These are phyloP conservation scores for Drosophila glabriapex DNA, from an alignment of 2,888 invertebrate species.

Conservation along the genomic window DNA sequence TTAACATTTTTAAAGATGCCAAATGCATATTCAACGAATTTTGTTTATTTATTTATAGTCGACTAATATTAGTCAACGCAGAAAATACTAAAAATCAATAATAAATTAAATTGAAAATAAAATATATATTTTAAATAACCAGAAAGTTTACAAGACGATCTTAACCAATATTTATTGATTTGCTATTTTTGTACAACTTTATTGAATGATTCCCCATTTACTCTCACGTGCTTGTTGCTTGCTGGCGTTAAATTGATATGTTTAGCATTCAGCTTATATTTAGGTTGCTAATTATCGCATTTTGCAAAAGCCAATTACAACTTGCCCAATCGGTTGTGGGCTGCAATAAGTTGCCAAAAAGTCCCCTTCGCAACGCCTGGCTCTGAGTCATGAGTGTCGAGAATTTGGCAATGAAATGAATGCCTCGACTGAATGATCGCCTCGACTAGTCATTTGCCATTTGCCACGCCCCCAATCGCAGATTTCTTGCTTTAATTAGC, in stretches of 20 bases:
- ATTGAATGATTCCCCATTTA: background rate
- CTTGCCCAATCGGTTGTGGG: constrained; percentile 47
- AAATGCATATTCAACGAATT: background rate
- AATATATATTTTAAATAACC: background rate
- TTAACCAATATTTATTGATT: background rate
- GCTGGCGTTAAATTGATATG: constrained; percentile 12
- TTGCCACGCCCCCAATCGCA: constrained; percentile 61
- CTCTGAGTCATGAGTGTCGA: constrained; percentile 66
- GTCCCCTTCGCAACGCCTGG: constrained; percentile 55
- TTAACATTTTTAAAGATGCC: background rate
- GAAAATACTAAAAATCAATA: background rate
- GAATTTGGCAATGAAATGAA: constrained; percentile 74
- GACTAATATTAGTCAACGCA: background rate
- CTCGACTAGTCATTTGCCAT: constrained; percentile 23
- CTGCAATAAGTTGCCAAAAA: constrained; percentile 49
- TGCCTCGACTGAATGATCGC: constrained; percentile 24
- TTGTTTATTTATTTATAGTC: background rate
- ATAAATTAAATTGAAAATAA: background rate
- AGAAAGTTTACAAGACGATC: background rate
- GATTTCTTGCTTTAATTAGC: constrained; percentile 63
- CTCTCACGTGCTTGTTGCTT: constrained; percentile 19
- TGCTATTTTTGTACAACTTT: background rate
- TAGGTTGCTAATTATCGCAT: constrained; percentile 45
- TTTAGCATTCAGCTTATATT: constrained; percentile 28
- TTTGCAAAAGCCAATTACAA: constrained; percentile 43